phyloP scores from a whole-genome alignment of 2,113 vertebrate species.

The Sisor rabdophorus region DNA sequence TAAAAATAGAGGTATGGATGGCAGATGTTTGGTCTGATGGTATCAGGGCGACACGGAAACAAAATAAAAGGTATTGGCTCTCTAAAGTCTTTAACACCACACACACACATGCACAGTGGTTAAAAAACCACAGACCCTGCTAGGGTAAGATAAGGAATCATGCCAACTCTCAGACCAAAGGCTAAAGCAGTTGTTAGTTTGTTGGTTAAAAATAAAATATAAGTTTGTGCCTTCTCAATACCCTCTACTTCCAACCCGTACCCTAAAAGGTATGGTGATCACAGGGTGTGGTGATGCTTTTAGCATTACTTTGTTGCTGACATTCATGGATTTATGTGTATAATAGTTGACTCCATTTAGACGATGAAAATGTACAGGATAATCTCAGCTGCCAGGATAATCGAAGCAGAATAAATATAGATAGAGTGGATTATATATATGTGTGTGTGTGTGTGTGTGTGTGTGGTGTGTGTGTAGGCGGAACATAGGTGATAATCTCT shows the following conservation, averaged over 20 bases:
- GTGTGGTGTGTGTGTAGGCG: too few species aligned
- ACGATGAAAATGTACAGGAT: background rate
- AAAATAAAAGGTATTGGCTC: slow-evolving; percentile 17
- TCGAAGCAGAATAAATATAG: background rate
- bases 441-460: too few species aligned
- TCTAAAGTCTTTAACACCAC: slow-evolving; percentile 3
- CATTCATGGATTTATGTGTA: too few species aligned
- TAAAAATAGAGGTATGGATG: slow-evolving; percentile 22
- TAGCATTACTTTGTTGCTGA: background rate
- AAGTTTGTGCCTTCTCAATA: background rate
- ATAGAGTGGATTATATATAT: background rate
- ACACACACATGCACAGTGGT: slow-evolving; percentile 17
- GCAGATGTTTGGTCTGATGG: slow-evolving; percentile 31
- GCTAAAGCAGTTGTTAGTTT: slow-evolving; percentile 25
- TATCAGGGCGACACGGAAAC: background rate
- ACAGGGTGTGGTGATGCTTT: too few species aligned
- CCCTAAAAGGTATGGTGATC: too few species aligned
- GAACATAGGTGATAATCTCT: background rate
- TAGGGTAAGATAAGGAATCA: slow-evolving; percentile 44
- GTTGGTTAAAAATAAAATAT: slow-evolving; percentile 17
- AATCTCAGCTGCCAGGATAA: background rate
- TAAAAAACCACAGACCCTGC: slow-evolving; percentile 35
- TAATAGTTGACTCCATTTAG: background rate
- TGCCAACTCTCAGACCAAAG: slow-evolving; percentile 28
- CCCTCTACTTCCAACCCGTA: too few species aligned